Evolutionary conservation across 2,888 invertebrate genomes (phyloP), one percentile per base, ranked within the genome.

Genomic region (Nipponacmea schrenckii): DNA sequence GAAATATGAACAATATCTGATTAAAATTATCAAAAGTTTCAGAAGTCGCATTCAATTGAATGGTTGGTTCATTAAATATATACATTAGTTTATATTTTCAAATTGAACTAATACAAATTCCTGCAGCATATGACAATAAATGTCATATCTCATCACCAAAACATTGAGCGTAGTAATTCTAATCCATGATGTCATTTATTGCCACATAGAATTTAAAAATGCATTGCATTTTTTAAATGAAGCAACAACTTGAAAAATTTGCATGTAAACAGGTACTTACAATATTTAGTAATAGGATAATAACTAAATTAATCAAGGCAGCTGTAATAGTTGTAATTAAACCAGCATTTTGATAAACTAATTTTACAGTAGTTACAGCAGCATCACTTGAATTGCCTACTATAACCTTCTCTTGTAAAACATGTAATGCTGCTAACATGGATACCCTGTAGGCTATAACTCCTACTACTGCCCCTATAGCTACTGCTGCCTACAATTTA

Each of bases 311-410:
- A 83, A 98, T 94, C 20, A 94, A 88, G 17, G 98, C 98, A 70
- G 97, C 97, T 0, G 97, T 95, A 84, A 95, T 93, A 12, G 97
- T 94, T 64, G 97, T 96, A 85, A 97, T 94, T 76, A 97, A 93
- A 90, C 96, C 96, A 72, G 97, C 95, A 75, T 89, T 88, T 75
- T 89, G 77, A 75, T 87, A 86, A 50, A 89, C 80, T n/a, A 82
- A 74, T n/a, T 84, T 82, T 12, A 84, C 84, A 0, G 86, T 85
- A 0, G 85, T 82, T 15, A 84, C 79, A 14, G 80, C 83, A 20
- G 84, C 71, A 45, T 84, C 77, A 14, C 83, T 83, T 20, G 79
- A 81, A 69, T 87, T 79, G 15, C 78, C 79, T 12, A 79, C 64
- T n/a, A 71, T 70, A 8, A 83, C 77, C 77, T 84, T 79, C 20